Evolutionary conservation across 2,797 vertebrate genomes (phyloP), one percentile per base, ranked within the genome.

Genomic region (Urophycis tenuis): DNA sequence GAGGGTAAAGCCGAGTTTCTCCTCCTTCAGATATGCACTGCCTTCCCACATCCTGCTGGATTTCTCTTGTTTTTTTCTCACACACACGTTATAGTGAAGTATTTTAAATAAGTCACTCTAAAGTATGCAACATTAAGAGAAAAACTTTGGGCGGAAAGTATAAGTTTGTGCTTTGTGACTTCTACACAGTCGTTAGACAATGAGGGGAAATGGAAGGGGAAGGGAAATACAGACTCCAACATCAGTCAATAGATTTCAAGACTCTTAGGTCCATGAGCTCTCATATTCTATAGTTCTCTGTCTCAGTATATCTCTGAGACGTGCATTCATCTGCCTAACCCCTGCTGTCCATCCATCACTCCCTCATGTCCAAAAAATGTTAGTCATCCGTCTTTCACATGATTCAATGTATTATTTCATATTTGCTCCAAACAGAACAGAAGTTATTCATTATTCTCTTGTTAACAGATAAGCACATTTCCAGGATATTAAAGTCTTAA

Each of bases 31-130:
- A 85, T 82, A 87, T 17, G 0, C 78, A 73, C 81, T 79, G 85
- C 81, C 81, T 89, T 81, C 88, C 88, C 87, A 91, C 85, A 83
- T 90, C 74, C 81, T 88, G 88, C 84, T 83, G 78, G 81, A 78
- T 88, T 88, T 87, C 83, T 81, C 77, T 79, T 11, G 11, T 71
- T 71, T 34, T 72, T 34, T 32, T 71, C 14, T 70, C 32, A 22
- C 32, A n/a, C 22, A 36, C 22, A n/a, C n/a, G 10, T 72, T 72
- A 35, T n/a, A 25, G 33, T 1, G 64, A 36, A 79, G 83, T 82
- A 88, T 85, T 87, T 79, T 1, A 64, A 64, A 29, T 29, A 29
- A 64, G n/a, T 64, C 3, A 60, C 53, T 60, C 53, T 49, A 64
- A 64, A 64, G 60, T 64, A 8, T 87, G 80, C 78, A 81, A 87